phyloP scores from a whole-genome alignment of 2,797 vertebrate species.

The Avahi laniger region DNA sequence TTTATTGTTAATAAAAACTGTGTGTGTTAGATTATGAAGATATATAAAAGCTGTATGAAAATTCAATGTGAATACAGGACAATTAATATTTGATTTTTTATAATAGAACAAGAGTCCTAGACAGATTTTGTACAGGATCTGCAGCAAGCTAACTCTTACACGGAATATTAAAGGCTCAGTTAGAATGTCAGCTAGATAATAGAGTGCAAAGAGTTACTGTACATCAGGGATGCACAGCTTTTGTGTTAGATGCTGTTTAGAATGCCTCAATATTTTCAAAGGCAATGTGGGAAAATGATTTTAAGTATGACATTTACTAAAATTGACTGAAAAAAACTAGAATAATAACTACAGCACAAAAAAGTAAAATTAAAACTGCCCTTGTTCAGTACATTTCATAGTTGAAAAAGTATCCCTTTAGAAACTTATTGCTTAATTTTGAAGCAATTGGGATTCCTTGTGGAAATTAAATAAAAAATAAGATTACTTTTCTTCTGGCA shows the following conservation, averaged over 20 bases:
- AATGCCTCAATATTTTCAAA: constrained; percentile 15
- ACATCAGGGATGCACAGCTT: neutral
- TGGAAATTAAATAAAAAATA: constrained; percentile 50
- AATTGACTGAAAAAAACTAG: neutral
- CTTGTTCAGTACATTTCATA: constrained; percentile 38
- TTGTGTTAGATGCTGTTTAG: neutral
- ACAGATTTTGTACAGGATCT: neutral
- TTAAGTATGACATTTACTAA: neutral
- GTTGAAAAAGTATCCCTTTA: constrained; percentile 17
- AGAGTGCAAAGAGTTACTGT: neutral
- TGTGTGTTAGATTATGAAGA: neutral
- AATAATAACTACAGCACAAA: constrained; percentile 19
- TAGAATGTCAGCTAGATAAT: neutral
- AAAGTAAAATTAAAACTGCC: constrained; percentile 57
- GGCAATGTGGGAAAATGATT: neutral
- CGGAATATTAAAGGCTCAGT: neutral
- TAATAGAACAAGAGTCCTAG: neutral
- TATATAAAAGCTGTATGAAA: neutral
- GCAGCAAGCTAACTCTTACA: neutral
- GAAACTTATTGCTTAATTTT: constrained; percentile 41
- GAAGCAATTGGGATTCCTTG: neutral
- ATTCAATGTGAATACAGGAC: neutral
- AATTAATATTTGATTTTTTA: constrained; percentile 8
- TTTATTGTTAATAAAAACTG: neutral
- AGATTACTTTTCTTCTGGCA: constrained; percentile 4